Percentiles rank a stretch among this genome's conserved stretches.
phyloP scores from a whole-genome alignment of 1,140 invertebrate genomes.

The Coelopa frigida region DNA sequence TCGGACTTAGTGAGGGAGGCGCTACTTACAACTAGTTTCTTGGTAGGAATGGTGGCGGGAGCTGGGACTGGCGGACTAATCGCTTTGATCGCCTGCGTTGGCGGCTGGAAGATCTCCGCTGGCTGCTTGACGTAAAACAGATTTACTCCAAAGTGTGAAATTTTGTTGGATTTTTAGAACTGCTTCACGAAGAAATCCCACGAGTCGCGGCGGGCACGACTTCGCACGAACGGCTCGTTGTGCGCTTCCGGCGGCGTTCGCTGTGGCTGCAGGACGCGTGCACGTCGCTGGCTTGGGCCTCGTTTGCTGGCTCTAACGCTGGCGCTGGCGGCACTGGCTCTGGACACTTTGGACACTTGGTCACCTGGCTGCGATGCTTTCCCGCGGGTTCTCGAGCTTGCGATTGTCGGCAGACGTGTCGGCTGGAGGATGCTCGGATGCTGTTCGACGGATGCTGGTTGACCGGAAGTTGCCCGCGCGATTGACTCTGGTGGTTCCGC shows the following conservation, averaged over 20 bases:
- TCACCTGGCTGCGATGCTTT: too few species aligned
- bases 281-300: neutral
- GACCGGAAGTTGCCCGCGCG: too few species aligned
- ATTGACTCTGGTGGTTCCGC: too few species aligned
- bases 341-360: too few species aligned
- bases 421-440: too few species aligned
- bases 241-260: neutral
- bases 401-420: too few species aligned
- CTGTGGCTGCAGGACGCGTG: neutral
- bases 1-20: neutral
- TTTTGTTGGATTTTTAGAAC: conserved; percentile 44
- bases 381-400: too few species aligned
- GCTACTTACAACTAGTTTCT: conserved; percentile 44
- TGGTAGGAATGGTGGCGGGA: conserved; percentile 44
- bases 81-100: conserved; percentile 42
- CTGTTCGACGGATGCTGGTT: too few species aligned
- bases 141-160: conserved; percentile 47
- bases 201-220: neutral
- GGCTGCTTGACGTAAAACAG: conserved; percentile 46
- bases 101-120: conserved; percentile 45
- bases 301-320: too few species aligned
- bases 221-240: neutral
- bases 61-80: conserved; percentile 33
- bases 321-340: too few species aligned
- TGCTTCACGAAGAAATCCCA: conserved; percentile 23